Evolutionary conservation across 2,797 vertebrate species (phyloP).

Genomic region (Adelosebastes latens): DNA sequence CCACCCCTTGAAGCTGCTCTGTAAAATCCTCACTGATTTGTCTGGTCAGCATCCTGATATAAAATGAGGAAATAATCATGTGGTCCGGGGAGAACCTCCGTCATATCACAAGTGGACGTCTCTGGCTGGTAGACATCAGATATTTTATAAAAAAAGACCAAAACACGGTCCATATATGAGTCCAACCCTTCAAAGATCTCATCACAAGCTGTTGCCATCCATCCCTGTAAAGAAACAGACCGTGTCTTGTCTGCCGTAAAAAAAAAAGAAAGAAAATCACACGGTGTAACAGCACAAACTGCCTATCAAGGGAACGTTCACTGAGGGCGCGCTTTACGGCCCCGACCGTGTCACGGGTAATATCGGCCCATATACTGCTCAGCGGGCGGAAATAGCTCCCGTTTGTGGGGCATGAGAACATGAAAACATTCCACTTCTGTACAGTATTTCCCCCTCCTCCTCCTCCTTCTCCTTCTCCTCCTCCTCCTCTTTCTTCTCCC

Average conservation of each 20-base stretch:
- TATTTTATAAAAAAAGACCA: conserved; percentile 26
- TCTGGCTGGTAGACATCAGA: conserved; percentile 1
- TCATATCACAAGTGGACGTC: conserved; percentile 10
- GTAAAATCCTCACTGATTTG: conserved; percentile 34
- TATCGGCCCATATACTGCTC: conserved; percentile 59
- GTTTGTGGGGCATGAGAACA: conserved; percentile 64
- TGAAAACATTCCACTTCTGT: conserved; percentile 66
- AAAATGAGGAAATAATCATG: conserved; percentile 10
- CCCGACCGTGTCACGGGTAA: conserved; percentile 57
- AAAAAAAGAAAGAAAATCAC: conserved; percentile 35
- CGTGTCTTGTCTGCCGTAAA: conserved; percentile 50
- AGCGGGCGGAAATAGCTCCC: conserved; percentile 60
- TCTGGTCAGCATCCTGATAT: background rate
- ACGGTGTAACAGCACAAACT: conserved; percentile 46
- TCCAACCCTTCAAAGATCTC: conserved; percentile 47
- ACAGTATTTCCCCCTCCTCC: conserved; percentile 13
- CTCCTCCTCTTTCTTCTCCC: background rate
- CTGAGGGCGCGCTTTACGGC: conserved; percentile 47
- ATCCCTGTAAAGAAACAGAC: conserved; percentile 61
- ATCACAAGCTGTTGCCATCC: conserved; percentile 58
- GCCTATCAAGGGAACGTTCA: conserved; percentile 48
- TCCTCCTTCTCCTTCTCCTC: background rate
- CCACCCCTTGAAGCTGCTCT: conserved; percentile 21
- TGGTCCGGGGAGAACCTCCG: background rate
- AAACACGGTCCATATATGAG: conserved; percentile 2